Evolutionary conservation across 2,797 vertebrate genomes (phyloP).

Genomic region (Alectoris magna): DNA sequence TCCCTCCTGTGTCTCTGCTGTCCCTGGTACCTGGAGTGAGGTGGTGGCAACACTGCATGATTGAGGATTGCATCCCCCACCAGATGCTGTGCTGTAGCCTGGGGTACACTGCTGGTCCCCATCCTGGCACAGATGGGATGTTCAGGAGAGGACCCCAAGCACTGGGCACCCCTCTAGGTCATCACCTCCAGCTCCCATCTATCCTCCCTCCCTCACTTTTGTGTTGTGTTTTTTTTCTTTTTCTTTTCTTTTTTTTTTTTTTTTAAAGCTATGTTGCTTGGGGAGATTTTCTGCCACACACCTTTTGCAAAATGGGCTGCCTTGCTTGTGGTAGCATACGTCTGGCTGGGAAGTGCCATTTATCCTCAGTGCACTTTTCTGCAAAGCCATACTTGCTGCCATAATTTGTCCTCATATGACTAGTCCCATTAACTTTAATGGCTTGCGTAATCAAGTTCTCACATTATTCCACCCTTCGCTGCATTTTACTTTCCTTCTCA

Average conservation of each 20-base stretch:
- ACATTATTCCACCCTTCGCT: not conserved
- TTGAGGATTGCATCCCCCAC: accelerated
- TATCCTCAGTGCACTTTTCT: not conserved
- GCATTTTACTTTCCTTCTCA: not conserved
- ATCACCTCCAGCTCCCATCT: not conserved
- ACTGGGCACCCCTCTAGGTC: not conserved
- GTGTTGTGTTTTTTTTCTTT: not conserved
- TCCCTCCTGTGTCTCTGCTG: accelerated
- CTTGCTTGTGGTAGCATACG: not conserved
- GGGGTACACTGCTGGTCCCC: not conserved
- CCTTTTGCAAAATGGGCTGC: not conserved
- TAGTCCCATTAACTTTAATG: constrained; percentile 33
- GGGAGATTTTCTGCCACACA: not conserved
- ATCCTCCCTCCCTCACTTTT: not conserved
- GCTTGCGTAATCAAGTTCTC: constrained; percentile 40
- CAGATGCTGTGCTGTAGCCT: not conserved
- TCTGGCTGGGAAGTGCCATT: not conserved
- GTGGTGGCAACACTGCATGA: not conserved
- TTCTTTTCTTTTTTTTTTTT: too few relatives aligned
- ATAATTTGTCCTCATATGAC: not conserved
- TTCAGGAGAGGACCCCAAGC: not conserved
- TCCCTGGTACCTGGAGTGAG: not conserved
- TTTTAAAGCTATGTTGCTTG: not conserved
- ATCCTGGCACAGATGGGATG: not conserved
- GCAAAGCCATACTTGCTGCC: not conserved